Conservation (phyloP, 2,113 vertebrate genomes). For the Actenoides lindsayi region DNA sequence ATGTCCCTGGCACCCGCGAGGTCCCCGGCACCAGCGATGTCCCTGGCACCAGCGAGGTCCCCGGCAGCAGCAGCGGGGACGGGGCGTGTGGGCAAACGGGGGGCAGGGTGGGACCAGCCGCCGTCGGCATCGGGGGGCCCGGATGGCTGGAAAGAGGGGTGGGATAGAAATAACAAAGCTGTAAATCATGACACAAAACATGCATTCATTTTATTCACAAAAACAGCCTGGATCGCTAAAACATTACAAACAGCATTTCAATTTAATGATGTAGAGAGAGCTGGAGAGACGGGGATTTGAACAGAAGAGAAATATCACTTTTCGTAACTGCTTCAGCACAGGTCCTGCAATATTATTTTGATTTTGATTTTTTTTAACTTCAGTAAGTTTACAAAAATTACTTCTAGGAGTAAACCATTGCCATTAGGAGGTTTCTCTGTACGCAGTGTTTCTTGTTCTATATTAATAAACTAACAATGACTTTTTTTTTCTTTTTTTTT, state of each 20-base stretch:
- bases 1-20: neutral
- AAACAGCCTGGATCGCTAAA: conserved; percentile 98
- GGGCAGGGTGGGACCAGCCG: neutral
- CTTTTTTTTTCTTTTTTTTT: conserved; percentile 8
- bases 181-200: conserved; percentile 95
- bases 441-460: conserved; percentile 57
- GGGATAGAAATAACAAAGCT: conserved; percentile 83
- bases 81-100: neutral
- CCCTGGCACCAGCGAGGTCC: neutral
- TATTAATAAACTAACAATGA: conserved; percentile 66
- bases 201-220: conserved; percentile 99
- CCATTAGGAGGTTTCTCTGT: conserved; percentile 64
- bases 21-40: neutral
- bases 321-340: conserved; percentile 65
- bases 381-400: conserved; percentile 71
- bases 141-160: conserved; percentile 49
- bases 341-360: conserved; percentile 58
- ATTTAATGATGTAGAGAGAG: conserved; percentile 88
- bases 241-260: conserved; percentile 98
- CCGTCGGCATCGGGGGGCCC: accelerated
- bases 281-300: conserved; percentile 56
- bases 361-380: conserved; percentile 63
- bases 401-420: conserved; percentile 71
- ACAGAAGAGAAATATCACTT: conserved; percentile 69
- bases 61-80: accelerated